Conservation (phyloP, 37 sponge, comb jelly and placozoan genomes). For the Dysidea cf. avara region DNA sequence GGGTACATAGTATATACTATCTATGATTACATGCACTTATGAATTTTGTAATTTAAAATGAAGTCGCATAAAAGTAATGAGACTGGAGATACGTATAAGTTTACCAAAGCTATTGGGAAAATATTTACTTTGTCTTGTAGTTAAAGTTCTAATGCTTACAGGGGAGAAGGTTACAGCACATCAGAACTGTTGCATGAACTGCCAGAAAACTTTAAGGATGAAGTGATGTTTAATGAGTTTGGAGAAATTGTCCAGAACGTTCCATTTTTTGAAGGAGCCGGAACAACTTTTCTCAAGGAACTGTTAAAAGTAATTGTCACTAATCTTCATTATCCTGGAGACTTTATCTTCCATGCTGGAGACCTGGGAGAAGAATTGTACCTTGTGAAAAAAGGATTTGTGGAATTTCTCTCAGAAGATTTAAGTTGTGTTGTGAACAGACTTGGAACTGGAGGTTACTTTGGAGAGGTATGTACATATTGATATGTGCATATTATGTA, state of each 20-base stretch:
- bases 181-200: conserved; percentile 57
- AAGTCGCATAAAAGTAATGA: too few species aligned
- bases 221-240: conserved; percentile 59
- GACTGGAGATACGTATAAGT: too few species aligned
- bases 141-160: too few species aligned
- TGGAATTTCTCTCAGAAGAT: conserved; percentile 78
- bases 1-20: too few species aligned
- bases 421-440: conserved; percentile 55
- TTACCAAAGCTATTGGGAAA: too few species aligned
- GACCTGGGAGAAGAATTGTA: conserved; percentile 85
- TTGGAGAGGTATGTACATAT: conserved; percentile 64
- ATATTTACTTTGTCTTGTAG: too few species aligned
- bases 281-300: conserved; percentile 33
- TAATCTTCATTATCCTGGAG: conserved; percentile 68
- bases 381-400: conserved; percentile 60
- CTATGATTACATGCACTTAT: too few species aligned
- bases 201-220: conserved; percentile 61
- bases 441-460: conserved; percentile 60
- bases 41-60: too few species aligned
- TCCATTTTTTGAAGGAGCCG: conserved; percentile 38
- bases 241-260: conserved; percentile 23
- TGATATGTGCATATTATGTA: too few species aligned
- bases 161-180: too few species aligned
- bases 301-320: conserved; percentile 44
- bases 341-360: conserved; percentile 63